Conservation (phyloP, 2,888 invertebrate species). For the Busseola fusca region DNA sequence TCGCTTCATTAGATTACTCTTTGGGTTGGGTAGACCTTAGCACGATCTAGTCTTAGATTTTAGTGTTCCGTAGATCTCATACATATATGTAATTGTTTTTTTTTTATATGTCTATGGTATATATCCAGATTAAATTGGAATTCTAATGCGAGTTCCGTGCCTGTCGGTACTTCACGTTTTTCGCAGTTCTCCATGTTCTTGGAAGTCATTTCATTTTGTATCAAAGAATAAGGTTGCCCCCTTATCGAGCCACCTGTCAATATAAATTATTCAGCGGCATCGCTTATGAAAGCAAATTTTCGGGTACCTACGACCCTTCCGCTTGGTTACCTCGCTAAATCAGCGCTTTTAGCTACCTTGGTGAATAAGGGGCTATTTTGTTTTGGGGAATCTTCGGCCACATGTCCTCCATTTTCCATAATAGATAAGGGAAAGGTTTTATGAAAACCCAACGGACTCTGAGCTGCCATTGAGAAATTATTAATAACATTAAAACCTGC, state of each 20-base stretch:
- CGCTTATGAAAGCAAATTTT: slow-evolving; percentile 37
- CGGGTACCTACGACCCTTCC: slow-evolving; percentile 32
- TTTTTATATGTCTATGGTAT: background rate
- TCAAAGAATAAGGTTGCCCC: slow-evolving; percentile 23
- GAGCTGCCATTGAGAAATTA: background rate
- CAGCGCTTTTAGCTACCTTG: slow-evolving; percentile 24
- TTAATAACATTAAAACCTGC: background rate
- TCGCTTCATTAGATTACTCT: background rate
- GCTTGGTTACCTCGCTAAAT: slow-evolving; percentile 28
- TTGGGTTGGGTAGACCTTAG: background rate
- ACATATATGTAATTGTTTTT: background rate
- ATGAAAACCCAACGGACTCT: background rate
- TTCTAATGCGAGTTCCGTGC: background rate
- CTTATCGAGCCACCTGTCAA: slow-evolving; percentile 16
- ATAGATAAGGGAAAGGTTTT: background rate
- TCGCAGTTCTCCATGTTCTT: background rate
- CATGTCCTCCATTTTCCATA: background rate
- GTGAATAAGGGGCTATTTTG: slow-evolving; percentile 14
- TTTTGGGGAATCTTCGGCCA: background rate
- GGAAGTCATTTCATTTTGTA: background rate
- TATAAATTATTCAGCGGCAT: slow-evolving; percentile 31
- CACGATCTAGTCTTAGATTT: background rate
- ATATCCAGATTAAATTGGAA: background rate
- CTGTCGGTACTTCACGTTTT: background rate
- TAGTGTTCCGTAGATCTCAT: background rate